phyloP scores from a whole-genome alignment of 2,888 invertebrate species.

The Platycnemis pennipes region DNA sequence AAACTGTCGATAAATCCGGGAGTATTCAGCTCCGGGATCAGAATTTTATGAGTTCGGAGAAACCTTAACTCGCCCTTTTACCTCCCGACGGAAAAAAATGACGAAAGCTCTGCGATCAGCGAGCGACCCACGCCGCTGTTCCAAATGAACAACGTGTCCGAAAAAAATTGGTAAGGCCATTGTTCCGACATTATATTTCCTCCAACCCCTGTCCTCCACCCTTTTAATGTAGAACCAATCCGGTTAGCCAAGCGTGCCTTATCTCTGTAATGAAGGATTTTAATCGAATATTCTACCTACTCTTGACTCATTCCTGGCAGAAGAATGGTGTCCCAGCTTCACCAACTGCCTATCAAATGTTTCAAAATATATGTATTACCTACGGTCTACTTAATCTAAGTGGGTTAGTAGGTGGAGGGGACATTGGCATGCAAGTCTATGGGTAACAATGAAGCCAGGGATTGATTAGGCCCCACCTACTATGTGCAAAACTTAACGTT shows the following conservation, averaged over 20 bases:
- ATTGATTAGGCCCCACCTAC: too few relatives aligned
- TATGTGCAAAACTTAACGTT: too few relatives aligned
- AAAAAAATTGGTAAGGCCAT: background rate
- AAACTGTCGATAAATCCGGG: slow-evolving; percentile 15
- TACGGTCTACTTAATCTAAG: background rate
- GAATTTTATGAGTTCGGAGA: background rate
- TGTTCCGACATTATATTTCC: background rate
- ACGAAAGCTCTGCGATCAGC: background rate
- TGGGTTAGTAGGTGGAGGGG: too few relatives aligned
- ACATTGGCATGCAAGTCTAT: too few relatives aligned
- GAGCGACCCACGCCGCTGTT: background rate
- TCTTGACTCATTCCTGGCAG: background rate
- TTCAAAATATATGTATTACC: background rate
- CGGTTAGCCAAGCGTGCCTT: background rate
- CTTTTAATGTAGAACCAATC: background rate
- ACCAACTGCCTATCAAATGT: background rate
- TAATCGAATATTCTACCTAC: background rate
- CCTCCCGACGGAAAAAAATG: background rate
- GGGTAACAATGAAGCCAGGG: too few relatives aligned
- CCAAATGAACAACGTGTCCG: background rate
- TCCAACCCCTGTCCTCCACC: background rate
- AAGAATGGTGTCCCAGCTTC: background rate
- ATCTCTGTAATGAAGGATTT: slow-evolving; percentile 10
- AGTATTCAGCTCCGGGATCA: slow-evolving; percentile 7
- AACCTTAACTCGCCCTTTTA: background rate